Conservation (phyloP, 2,888 invertebrate genomes). For the Erebia palarica region DNA sequence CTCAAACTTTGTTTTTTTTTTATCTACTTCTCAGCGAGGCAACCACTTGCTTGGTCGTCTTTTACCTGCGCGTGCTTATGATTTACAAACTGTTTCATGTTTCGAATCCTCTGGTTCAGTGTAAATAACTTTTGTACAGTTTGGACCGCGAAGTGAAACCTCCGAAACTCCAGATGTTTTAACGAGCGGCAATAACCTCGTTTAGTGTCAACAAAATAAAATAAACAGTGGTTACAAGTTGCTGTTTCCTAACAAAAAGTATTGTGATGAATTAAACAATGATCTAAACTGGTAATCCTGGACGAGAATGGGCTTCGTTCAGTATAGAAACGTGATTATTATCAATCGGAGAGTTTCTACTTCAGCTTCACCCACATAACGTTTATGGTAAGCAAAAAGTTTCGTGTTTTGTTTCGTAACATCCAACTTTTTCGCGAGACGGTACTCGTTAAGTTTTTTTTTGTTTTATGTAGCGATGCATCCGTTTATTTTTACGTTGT, state of each 20-base stretch:
- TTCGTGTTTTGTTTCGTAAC: constrained; percentile 76
- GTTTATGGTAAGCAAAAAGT: constrained; percentile 78
- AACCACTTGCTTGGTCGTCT: constrained; percentile 61
- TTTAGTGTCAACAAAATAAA: constrained; percentile 76
- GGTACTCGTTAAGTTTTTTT: constrained; percentile 29
- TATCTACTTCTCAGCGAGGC: constrained; percentile 48
- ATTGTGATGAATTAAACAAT: constrained; percentile 75
- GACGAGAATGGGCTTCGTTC: constrained; percentile 71
- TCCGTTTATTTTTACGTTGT: constrained; percentile 28
- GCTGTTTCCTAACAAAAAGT: constrained; percentile 57
- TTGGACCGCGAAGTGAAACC: constrained; percentile 64
- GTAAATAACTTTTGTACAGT: constrained; percentile 43
- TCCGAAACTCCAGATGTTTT: constrained; percentile 68
- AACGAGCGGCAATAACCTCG: constrained; percentile 69
- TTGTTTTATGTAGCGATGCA: constrained; percentile 33
- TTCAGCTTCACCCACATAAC: constrained; percentile 78
- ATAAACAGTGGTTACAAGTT: constrained; percentile 76
- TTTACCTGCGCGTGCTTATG: constrained; percentile 63
- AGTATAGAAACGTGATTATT: constrained; percentile 64
- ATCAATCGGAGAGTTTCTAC: constrained; percentile 55
- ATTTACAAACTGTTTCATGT: constrained; percentile 49
- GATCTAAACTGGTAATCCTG: constrained; percentile 68
- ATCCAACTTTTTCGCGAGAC: constrained; percentile 52
- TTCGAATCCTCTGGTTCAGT: constrained; percentile 30
- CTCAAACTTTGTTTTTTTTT: constrained; percentile 63